These are phyloP conservation scores for Heliocidaris tuberculata DNA, from an alignment of 35 echinoderm and acorn worm genomes.

Conservation along the genomic window DNA sequence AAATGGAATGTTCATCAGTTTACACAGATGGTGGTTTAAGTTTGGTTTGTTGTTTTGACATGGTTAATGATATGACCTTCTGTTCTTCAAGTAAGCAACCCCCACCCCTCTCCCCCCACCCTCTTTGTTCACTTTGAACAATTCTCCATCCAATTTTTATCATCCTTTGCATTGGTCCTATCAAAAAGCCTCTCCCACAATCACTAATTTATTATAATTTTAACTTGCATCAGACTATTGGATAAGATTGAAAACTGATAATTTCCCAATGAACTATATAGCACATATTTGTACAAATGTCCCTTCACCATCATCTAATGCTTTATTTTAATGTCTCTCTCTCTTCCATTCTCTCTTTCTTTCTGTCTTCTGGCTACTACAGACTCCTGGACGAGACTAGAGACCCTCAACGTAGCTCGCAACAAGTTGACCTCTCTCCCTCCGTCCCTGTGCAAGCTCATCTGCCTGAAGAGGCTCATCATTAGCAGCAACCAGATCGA, in stretches of 20 bases:
- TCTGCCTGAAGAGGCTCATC: conserved; percentile 69
- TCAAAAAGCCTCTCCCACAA: background rate
- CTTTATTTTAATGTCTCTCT: background rate
- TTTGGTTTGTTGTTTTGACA: too few relatives aligned
- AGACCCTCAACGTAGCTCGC: conserved; percentile 79
- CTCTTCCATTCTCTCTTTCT: background rate
- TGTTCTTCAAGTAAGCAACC: too few relatives aligned
- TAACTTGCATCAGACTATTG: too few relatives aligned
- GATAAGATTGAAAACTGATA: too few relatives aligned
- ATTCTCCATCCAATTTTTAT: background rate
- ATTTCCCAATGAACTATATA: background rate
- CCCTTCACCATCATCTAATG: background rate
- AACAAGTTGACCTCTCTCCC: conserved; percentile 90
- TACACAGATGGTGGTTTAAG: too few relatives aligned
- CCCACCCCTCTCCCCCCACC: too few relatives aligned
- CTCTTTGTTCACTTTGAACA: too few relatives aligned
- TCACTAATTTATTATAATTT: too few relatives aligned
- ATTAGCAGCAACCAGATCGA: conserved; percentile 91
- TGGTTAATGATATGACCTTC: too few relatives aligned
- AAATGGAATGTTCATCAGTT: too few relatives aligned
- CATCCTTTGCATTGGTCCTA: background rate
- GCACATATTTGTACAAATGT: background rate
- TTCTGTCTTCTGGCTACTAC: background rate
- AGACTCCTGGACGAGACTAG: conserved; percentile 80
- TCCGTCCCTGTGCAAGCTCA: conserved; percentile 71